A percentile compares a stretch with the other conserved stretches of the same genome.
Evolutionary conservation across 1,140 invertebrate species (phyloP).

Genomic region (Pristionchus pacificus): DNA sequence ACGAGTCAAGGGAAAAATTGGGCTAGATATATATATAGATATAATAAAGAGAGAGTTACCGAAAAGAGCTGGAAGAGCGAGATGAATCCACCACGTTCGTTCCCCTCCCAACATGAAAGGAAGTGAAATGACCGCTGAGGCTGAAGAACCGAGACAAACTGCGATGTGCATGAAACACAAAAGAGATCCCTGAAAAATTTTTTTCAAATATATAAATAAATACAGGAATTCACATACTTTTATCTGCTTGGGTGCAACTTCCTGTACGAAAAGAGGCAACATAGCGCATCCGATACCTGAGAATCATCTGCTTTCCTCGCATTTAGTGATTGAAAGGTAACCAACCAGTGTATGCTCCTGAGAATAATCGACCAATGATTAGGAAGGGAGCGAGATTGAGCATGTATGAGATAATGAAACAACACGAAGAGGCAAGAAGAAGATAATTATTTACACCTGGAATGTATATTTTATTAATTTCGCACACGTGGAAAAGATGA

Average conservation of each 20-base stretch:
- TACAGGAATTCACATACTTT: conserved; percentile 1
- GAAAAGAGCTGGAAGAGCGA: conserved; percentile 12
- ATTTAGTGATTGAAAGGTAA: too few relatives aligned
- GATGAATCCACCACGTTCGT: conserved; percentile 14
- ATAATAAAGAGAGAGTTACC: conserved; percentile 2
- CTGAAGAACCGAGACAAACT: conserved; percentile 22
- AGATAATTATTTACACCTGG: too few relatives aligned
- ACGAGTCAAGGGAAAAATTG: too few relatives aligned
- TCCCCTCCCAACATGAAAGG: conserved; percentile 26
- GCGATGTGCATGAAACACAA: conserved; percentile 28
- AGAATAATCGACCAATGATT: not conserved
- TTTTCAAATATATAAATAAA: not conserved
- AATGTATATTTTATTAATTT: too few relatives aligned
- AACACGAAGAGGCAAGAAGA: too few relatives aligned
- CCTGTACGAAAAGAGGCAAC: conserved; percentile 20
- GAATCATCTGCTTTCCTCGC: too few relatives aligned
- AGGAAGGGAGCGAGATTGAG: not conserved
- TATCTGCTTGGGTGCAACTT: conserved; percentile 25
- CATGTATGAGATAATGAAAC: not conserved
- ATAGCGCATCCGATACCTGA: conserved; percentile 18
- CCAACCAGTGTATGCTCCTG: not conserved
- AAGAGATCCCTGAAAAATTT: conserved; percentile 18
- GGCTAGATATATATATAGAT: not conserved
- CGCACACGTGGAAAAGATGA: too few relatives aligned
- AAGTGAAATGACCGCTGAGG: conserved; percentile 23